Conservation (phyloP, 64 coral and sea anemone genomes). For the Pocillopora damicornis region DNA sequence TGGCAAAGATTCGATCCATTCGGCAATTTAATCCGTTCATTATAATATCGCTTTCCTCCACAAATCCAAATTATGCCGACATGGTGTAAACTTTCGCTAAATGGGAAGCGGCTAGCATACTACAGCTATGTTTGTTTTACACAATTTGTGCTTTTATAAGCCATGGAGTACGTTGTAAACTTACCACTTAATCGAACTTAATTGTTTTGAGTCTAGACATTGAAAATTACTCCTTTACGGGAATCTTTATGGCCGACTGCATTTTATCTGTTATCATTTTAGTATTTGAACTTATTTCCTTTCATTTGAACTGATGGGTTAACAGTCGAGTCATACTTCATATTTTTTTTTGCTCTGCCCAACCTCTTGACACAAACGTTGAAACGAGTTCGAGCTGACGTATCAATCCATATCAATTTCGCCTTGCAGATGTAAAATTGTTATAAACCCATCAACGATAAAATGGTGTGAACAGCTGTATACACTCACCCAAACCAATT, state of each 20-base stretch:
- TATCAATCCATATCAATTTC: neutral
- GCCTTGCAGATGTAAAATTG: neutral
- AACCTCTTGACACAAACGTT: too few relatives aligned
- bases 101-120: neutral
- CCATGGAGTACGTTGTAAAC: neutral
- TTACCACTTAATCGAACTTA: neutral
- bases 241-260: neutral
- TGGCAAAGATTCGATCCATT: neutral
- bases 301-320: too few relatives aligned
- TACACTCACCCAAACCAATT: neutral
- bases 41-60: neutral
- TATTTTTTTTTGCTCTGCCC: too few relatives aligned
- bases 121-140: conserved; percentile 7
- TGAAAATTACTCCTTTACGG: neutral
- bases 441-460: neutral
- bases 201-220: neutral
- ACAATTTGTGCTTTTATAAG: neutral
- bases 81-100: neutral
- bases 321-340: too few relatives aligned
- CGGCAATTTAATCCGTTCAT: neutral
- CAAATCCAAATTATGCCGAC: neutral
- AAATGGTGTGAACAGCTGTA: neutral
- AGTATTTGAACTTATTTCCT: neutral
- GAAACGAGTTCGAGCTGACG: too few relatives aligned
- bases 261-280: neutral